Evolutionary conservation across 2,888 invertebrate genomes (phyloP), one percentile per base, ranked within the genome.

Genomic region (Halictus quadricinctus): DNA sequence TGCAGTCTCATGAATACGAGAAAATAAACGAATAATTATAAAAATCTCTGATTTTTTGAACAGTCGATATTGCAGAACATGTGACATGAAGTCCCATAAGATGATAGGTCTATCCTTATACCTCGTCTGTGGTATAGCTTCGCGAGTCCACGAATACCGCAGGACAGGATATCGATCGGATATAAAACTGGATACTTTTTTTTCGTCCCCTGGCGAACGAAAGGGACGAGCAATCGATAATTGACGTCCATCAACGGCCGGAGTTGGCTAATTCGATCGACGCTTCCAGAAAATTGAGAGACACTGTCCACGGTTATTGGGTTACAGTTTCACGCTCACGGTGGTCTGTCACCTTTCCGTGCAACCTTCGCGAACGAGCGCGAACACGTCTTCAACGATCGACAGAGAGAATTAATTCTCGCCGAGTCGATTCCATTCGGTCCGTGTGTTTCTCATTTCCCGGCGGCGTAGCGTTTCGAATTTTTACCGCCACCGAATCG

Each of bases 301-400:
- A 76, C 89, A 88, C 89, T 88, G 89, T 69, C 83, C 36, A 80
- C 85, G 89, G 90, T 90, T 88, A 90, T 90, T 90, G 90, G 90
- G 90, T 90, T 90, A 90, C 84, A 88, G 88, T 90, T 90, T 88
- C 89, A 86, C 89, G 86, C 87, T 90, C 88, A 87, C 85, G 89
- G 89, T 90, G 89, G 89, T 90, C 89, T 90, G 89, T 90, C 89
- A 90, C 89, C 87, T 90, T 88, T 77, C 77, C 80, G 83, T 66
- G 50, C 69, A 79, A 81, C 76, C 86, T 80, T 86, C 82, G 76
- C 78, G 36, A 76, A 75, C 50, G 43, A 81, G 48, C 77, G 60
- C 82, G 73, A 79, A 76, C 64, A 74, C 78, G 82, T 86, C 81
- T 86, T 86, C 86, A 50, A 50, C 50, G 60, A 87, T 86, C 75